Evolutionary conservation across 2,888 invertebrate genomes (phyloP).

Genomic region (Exephanes ischioxanthus): DNA sequence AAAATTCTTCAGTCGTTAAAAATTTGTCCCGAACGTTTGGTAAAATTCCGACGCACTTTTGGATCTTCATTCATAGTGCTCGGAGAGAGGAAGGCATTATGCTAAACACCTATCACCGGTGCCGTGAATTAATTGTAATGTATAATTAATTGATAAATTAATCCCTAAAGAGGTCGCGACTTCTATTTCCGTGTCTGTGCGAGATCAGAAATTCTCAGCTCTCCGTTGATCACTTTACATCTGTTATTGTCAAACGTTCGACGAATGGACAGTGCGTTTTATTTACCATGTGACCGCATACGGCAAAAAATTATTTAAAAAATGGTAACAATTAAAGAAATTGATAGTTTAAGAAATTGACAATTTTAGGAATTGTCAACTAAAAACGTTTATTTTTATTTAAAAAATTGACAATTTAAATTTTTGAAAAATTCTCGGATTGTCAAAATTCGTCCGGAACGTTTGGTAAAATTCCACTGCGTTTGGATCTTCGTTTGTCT

Average conservation of each 20-base stretch:
- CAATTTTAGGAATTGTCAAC: too few relatives aligned
- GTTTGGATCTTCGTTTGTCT: neutral
- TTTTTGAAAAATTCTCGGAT: too few relatives aligned
- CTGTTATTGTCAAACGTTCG: constrained; percentile 74
- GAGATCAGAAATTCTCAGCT: neutral
- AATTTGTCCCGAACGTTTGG: neutral
- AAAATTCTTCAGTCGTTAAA: too few relatives aligned
- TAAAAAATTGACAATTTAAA: too few relatives aligned
- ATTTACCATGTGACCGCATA: constrained; percentile 36
- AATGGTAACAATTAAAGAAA: too few relatives aligned
- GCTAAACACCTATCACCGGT: neutral
- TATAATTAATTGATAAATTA: neutral
- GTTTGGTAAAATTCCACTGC: neutral
- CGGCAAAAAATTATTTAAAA: too few relatives aligned
- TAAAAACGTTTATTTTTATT: too few relatives aligned
- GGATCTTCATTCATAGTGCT: neutral
- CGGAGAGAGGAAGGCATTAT: neutral
- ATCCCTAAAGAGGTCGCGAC: neutral
- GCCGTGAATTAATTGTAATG: neutral
- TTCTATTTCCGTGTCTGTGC: neutral
- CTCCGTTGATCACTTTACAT: constrained; percentile 74
- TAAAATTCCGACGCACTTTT: neutral
- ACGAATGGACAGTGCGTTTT: constrained; percentile 57
- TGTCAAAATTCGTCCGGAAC: neutral
- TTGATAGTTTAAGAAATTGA: too few relatives aligned